Conservation (phyloP, 2,113 vertebrate genomes). For the Menidia beryllina region DNA sequence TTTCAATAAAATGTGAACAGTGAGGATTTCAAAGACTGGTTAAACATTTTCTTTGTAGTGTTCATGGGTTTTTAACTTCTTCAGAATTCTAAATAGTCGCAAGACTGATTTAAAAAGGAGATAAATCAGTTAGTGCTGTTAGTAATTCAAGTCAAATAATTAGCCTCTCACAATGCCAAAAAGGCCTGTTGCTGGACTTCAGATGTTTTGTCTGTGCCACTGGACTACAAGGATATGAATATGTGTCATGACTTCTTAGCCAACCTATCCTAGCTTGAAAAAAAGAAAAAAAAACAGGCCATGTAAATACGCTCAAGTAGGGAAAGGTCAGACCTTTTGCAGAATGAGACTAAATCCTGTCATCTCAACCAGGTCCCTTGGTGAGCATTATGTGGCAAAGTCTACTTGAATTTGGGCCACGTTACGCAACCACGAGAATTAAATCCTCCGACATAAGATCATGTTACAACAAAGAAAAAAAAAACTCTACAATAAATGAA, state of each 20-base stretch:
- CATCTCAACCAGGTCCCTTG: constrained; percentile 23
- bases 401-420: constrained; percentile 21
- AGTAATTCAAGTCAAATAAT: neutral
- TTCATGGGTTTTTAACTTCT: too few species aligned
- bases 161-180: neutral
- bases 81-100: too few species aligned
- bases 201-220: neutral
- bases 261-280: neutral
- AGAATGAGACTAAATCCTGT: constrained; percentile 58
- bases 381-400: constrained; percentile 30
- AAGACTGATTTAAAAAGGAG: neutral
- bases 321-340: constrained; percentile 45
- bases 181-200: neutral
- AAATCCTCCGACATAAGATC: neutral
- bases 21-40: too few species aligned
- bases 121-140: neutral
- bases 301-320: constrained; percentile 37
- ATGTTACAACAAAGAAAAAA: neutral
- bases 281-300: constrained; percentile 49
- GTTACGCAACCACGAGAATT: constrained; percentile 38
- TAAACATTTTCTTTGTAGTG: too few species aligned
- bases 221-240: constrained; percentile 9
- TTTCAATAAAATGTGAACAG: too few species aligned
- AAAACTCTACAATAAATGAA: neutral
- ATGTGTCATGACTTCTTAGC: neutral